Percentiles rank a stretch among this genome's conserved stretches.
Conservation (phyloP, 2,113 vertebrate species). For the Glaucidium brasilianum region DNA sequence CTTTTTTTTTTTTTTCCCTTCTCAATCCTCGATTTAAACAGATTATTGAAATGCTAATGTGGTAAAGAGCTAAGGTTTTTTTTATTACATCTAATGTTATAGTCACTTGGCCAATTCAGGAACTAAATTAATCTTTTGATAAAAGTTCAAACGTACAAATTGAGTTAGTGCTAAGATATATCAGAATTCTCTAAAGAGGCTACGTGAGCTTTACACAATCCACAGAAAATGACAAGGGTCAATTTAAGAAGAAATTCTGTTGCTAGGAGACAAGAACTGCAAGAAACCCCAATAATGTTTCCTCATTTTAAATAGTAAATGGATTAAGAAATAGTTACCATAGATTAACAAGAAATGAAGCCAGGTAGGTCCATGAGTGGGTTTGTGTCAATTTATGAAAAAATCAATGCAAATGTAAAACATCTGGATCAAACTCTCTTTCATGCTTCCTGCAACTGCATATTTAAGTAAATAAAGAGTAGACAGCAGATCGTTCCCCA, state of each 20-base stretch:
- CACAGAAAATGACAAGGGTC: not conserved
- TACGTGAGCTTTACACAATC: not conserved
- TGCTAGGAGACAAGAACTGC: constrained; percentile 3
- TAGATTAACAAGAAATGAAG: not conserved
- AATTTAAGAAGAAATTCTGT: constrained; percentile 25
- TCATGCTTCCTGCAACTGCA: not conserved
- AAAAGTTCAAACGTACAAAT: not conserved
- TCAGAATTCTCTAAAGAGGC: not conserved
- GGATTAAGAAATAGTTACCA: not conserved
- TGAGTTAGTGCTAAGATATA: not conserved
- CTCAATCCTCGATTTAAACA: not conserved
- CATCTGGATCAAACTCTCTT: not conserved
- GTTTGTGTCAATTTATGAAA: not conserved
- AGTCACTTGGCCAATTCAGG: not conserved
- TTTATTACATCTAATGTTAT: not conserved
- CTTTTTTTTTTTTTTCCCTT: not conserved
- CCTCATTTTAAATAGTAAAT: not conserved
- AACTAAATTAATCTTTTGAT: not conserved
- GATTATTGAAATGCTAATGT: not conserved
- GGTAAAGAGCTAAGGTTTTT: not conserved
- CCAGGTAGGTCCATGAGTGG: not conserved
- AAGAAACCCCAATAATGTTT: not conserved
- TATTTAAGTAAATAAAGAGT: not conserved
- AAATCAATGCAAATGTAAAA: not conserved
- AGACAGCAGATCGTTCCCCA: not conserved